Conservation (phyloP, 2,113 vertebrate genomes). For the Polypterus senegalus region DNA sequence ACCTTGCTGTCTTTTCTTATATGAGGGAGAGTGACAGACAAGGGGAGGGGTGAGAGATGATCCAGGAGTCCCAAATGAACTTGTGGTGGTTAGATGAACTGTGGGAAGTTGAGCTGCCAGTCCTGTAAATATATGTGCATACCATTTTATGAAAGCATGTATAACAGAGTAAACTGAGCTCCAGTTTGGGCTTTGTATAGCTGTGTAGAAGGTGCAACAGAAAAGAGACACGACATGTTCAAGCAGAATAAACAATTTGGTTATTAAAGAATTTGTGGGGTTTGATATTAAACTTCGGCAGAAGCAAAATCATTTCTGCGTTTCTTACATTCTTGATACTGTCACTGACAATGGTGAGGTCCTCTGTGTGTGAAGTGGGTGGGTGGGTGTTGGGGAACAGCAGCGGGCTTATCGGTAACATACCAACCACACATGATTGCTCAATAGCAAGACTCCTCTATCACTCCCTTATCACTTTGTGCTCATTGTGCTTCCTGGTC, state of each 20-base stretch:
- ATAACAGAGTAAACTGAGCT: constrained; percentile 65
- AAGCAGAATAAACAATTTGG: constrained; percentile 67
- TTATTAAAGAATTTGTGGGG: constrained; percentile 35
- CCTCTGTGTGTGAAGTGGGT: no score
- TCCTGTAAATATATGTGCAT: constrained; percentile 83
- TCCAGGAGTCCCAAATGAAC: constrained; percentile 19
- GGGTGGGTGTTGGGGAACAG: no score
- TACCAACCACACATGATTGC: no score
- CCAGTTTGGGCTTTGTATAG: constrained; percentile 60
- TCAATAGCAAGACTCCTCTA: no score
- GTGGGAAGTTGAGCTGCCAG: constrained; percentile 58
- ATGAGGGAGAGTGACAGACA: constrained; percentile 24
- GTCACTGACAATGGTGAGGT: no score
- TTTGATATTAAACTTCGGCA: constrained; percentile 4
- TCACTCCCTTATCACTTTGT: no score
- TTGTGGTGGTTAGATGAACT: constrained; percentile 38
- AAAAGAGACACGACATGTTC: constrained; percentile 41
- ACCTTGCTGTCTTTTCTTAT: constrained; percentile 41
- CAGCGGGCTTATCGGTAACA: no score
- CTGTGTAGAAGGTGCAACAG: constrained; percentile 43
- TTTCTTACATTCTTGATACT: no score
- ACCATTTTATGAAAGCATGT: constrained; percentile 98
- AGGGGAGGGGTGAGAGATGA: constrained; percentile 28
- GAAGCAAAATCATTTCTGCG: no score
- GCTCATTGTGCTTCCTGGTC: no score